Evolutionary conservation across 1,140 invertebrate genomes (phyloP).

Genomic region (Drosophila kikkawai): DNA sequence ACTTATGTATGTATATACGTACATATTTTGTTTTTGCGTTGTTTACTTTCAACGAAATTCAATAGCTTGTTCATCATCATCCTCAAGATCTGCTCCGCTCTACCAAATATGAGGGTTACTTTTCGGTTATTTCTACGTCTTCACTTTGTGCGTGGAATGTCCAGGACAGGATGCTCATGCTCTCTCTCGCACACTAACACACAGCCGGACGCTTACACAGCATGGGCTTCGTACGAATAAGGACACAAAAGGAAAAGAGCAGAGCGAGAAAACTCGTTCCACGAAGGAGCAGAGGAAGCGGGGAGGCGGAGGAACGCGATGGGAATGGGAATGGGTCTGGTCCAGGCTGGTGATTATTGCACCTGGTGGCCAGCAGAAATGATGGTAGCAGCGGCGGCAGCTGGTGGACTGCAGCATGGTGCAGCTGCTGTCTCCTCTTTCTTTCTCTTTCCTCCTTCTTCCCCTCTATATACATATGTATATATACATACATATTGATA

Average conservation of each 20-base stretch:
- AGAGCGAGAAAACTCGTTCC: slow-evolving; percentile 23
- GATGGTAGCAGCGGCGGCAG: slow-evolving; percentile 32
- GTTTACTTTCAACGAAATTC: slow-evolving; percentile 27
- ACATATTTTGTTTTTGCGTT: slow-evolving; percentile 19
- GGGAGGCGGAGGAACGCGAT: slow-evolving; percentile 28
- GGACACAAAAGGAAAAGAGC: slow-evolving; percentile 68
- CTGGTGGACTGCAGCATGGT: slow-evolving; percentile 58
- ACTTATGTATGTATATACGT: not conserved
- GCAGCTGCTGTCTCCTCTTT: slow-evolving; percentile 40
- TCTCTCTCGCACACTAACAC: slow-evolving; percentile 11
- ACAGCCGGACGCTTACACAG: slow-evolving; percentile 18
- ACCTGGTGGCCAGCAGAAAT: slow-evolving; percentile 65
- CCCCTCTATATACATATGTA: not conserved
- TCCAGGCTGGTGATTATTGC: slow-evolving; percentile 64
- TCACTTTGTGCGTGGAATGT: slow-evolving; percentile 43
- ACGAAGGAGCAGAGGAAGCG: slow-evolving; percentile 22
- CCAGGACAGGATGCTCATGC: slow-evolving; percentile 45
- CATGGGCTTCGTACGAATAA: slow-evolving; percentile 64
- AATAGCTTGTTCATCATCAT: slow-evolving; percentile 22
- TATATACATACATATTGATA: not conserved
- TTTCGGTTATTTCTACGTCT: slow-evolving; percentile 56
- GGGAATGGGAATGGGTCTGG: slow-evolving; percentile 45
- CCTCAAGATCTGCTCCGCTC: slow-evolving; percentile 41
- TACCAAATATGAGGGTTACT: slow-evolving; percentile 43
- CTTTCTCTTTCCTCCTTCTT: slow-evolving; percentile 1